Evolutionary conservation across 1,140 invertebrate species (phyloP).

Genomic region (Pogonomyrmex californicus): DNA sequence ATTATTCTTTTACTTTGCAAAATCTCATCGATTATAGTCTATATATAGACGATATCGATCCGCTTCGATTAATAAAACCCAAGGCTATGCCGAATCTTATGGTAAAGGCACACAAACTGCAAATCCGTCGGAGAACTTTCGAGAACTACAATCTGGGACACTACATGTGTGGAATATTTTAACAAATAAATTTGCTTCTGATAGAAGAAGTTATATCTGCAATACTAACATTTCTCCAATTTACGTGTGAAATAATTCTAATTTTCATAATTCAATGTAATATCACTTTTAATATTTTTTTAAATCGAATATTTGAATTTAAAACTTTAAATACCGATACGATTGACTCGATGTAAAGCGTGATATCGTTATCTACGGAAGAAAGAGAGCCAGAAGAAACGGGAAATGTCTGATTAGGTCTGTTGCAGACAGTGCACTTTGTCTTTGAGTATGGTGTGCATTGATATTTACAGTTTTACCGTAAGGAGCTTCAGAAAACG

Average conservation of each 20-base stretch:
- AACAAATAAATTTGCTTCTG: constrained; percentile 4
- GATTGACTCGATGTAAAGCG: background rate
- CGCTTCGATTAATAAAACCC: background rate
- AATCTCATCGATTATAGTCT: constrained; percentile 9
- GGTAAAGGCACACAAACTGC: background rate
- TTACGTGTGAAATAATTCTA: background rate
- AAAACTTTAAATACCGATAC: background rate
- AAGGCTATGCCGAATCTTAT: constrained; percentile 5
- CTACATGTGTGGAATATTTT: background rate
- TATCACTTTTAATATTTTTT: background rate
- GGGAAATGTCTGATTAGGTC: constrained; percentile 85
- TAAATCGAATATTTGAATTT: background rate
- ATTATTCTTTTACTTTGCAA: constrained; percentile 31
- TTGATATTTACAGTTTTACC: constrained; percentile 27
- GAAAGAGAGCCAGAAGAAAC: constrained; percentile 61
- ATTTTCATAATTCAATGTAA: background rate
- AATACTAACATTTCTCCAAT: background rate
- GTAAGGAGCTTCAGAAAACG: constrained; percentile 6
- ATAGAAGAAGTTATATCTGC: background rate
- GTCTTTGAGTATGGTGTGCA: constrained; percentile 21
- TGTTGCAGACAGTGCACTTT: constrained; percentile 80
- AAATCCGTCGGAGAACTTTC: background rate
- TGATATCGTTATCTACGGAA: constrained; percentile 33
- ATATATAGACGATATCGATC: background rate
- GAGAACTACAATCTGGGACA: background rate